Evolutionary conservation across 2,797 vertebrate species (phyloP).

Genomic region (Benthosema pterotum): DNA sequence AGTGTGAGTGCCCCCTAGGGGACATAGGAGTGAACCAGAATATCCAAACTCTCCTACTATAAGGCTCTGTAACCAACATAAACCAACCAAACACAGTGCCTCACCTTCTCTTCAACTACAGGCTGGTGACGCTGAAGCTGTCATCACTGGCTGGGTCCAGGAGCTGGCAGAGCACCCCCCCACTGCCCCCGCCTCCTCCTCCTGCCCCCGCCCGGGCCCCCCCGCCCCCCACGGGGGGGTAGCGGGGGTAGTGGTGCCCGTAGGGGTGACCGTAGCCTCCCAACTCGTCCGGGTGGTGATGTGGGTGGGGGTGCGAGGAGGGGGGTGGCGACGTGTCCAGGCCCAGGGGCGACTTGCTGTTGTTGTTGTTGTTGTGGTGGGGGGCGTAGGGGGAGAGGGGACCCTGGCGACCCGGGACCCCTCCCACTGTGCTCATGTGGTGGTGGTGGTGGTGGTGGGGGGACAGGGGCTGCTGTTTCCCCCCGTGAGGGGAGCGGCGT

Average conservation of each 20-base stretch:
- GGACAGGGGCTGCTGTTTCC: constrained; percentile 85
- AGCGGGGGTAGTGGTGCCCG: constrained; percentile 76
- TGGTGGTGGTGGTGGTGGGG: constrained; percentile 52
- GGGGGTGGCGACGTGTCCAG: constrained; percentile 87
- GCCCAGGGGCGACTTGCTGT: constrained; percentile 70
- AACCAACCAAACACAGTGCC: no score
- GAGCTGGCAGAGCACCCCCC: constrained; percentile 93
- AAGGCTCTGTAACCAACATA: no score
- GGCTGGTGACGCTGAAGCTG: constrained; percentile 98
- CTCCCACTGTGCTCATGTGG: constrained; percentile 65
- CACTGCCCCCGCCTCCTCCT: constrained; percentile 70
- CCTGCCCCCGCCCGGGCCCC: constrained; percentile 77
- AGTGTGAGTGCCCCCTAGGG: no score
- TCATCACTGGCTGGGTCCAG: constrained; percentile 94
- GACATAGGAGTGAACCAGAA: no score
- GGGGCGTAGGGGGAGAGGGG: constrained; percentile 73
- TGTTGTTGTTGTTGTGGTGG: no score
- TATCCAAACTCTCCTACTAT: no score
- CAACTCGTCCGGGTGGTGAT: constrained; percentile 84
- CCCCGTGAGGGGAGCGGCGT: constrained; percentile 77
- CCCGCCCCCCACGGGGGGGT: constrained; percentile 66
- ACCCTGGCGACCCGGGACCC: constrained; percentile 80
- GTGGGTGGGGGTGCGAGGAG: no score
- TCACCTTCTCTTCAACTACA: constrained; percentile 85
- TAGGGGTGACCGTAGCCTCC: constrained; percentile 89